phyloP scores from a whole-genome alignment of 1,140 invertebrate genomes.

The Bombus consobrinus region DNA sequence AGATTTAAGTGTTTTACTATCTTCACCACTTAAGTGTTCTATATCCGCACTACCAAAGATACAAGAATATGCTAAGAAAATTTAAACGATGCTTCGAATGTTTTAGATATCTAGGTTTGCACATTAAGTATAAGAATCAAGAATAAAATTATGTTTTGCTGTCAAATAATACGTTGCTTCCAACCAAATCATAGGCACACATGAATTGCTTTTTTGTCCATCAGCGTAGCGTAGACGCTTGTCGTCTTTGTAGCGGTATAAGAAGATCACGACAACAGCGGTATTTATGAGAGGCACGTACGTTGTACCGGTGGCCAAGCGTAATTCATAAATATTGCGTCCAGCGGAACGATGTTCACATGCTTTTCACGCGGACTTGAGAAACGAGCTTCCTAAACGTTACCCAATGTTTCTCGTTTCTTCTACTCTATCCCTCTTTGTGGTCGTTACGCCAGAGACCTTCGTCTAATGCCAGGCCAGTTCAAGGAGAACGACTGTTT shows the following conservation, averaged over 20 bases:
- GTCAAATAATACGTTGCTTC: too few species aligned
- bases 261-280: conserved; percentile 40
- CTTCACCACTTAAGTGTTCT: fast-evolving
- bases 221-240: neutral
- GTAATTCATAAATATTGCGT: conserved; percentile 14
- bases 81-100: too few species aligned
- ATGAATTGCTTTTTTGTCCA: too few species aligned
- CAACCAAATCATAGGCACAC: neutral
- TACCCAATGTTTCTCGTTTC: conserved; percentile 27
- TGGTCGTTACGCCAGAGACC: neutral
- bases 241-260: conserved; percentile 3
- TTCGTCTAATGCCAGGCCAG: too few species aligned
- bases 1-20: too few species aligned
- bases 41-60: too few species aligned
- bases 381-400: conserved; percentile 65
- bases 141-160: too few species aligned
- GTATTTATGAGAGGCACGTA: conserved; percentile 31
- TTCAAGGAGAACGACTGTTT: too few species aligned
- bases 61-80: too few species aligned
- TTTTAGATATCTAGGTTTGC: too few species aligned
- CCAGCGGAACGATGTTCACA: conserved; percentile 25
- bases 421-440: neutral
- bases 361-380: conserved; percentile 49
- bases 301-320: neutral
- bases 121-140: too few species aligned